A percentile compares a stretch with the other conserved stretches of the same genome.
Evolutionary conservation across 2,888 invertebrate species (phyloP).

Genomic region (Cheilosia vernalis): DNA sequence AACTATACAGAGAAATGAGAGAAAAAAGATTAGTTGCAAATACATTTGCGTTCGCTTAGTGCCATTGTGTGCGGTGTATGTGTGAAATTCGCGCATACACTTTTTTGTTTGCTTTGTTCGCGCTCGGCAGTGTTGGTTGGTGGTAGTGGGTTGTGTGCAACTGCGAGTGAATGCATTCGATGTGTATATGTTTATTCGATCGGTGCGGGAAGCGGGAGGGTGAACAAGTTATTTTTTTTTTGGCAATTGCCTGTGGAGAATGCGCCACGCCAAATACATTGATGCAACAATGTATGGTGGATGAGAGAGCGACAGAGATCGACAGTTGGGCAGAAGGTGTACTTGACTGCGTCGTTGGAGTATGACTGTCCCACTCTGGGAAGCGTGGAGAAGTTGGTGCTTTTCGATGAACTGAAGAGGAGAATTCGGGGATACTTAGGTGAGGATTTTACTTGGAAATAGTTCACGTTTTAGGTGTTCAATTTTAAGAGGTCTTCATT

Average conservation of each 20-base stretch:
- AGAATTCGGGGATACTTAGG: constrained; percentile 62
- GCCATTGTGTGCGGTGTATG: constrained; percentile 37
- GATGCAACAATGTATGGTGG: constrained; percentile 43
- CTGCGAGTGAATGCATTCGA: constrained; percentile 60
- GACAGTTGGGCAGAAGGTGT: constrained; percentile 23
- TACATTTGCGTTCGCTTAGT: constrained; percentile 47
- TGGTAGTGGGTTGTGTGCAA: constrained; percentile 38
- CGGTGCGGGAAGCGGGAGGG: constrained; percentile 53
- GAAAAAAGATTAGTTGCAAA: constrained; percentile 51
- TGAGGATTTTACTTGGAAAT: constrained; percentile 54
- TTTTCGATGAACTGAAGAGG: constrained; percentile 32
- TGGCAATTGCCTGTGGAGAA: constrained; percentile 58
- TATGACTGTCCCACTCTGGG: constrained; percentile 42
- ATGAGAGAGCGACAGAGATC: constrained; percentile 33
- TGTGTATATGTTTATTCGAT: constrained; percentile 43
- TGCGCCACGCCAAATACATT: constrained; percentile 65
- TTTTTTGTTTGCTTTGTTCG: constrained; percentile 10
- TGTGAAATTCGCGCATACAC: constrained; percentile 51
- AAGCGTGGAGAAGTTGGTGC: constrained; percentile 50
- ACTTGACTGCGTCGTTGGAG: constrained; percentile 58
- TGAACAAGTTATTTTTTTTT: constrained; percentile 38
- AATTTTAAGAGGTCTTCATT: neutral
- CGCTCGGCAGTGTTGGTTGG: neutral
- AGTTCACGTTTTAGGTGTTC: no score
- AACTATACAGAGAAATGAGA: constrained; percentile 58